Base-by-base conservation (phyloP, 2,888 invertebrate genomes). In the Graphium colonna region DNA sequence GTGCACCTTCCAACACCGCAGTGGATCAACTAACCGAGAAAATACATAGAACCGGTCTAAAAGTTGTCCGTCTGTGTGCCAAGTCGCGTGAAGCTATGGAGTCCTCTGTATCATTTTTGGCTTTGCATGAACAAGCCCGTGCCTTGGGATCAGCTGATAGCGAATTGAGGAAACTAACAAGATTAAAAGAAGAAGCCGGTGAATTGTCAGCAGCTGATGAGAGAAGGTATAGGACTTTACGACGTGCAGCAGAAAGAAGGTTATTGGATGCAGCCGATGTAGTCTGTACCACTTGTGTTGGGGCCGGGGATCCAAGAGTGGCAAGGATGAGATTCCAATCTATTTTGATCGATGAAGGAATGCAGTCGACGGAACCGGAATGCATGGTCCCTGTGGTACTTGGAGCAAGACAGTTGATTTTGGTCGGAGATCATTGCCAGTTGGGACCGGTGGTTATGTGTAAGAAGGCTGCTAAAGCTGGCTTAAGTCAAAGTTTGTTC, bases 381-480 rank as follows among this genome's bases (percentile, higher is more conserved):
- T 98, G 98, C 73, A 98, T 99, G 98, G 99, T 99, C 13, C 98
- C 99, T 0, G 98, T 99, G 0, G 98, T 99, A 0, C 91, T 99
- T 3, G 99, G 99, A 9, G 98, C 98, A 5, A 94, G 98, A 65
- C 99, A 99, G 81, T 90, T 99, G 49, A 98, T 99, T 61, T 92
- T 99, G 1, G 99, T 99, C 0, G 99, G 99, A 9, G 99, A 99
- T 83, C 99, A 99, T 77, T 99, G 99, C 75, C 99, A 99, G 83
- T 90, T 99, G 56, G 99, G 99, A 0, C 99, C 99, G 0, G 99
- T 99, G 0, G 99, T 99, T 0, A 98, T 99, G 98, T 99, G 98
- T 89, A 99, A 99, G 82, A 98, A 98, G 77, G 99, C 99, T 0
- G 98, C 98, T 0, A 93, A 96, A 50, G 99, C 99, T 0, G 99